A percentile compares a stretch with the other conserved stretches of the same genome.
Evolutionary conservation across 2,888 invertebrate species (phyloP).

Genomic region (Ceratothoa steindachneri): DNA sequence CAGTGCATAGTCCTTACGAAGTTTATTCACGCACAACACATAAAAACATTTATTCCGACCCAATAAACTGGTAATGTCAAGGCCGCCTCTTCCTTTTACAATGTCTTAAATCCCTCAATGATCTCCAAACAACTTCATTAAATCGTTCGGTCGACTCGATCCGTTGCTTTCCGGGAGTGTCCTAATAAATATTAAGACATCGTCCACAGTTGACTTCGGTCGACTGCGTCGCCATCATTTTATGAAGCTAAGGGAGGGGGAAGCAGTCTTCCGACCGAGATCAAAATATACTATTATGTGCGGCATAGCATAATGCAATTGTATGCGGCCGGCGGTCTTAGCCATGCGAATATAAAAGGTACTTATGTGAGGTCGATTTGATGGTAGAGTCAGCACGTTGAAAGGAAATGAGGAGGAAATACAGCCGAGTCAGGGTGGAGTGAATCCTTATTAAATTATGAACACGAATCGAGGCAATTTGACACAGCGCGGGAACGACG

Average conservation of each 20-base stretch:
- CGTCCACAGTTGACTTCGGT: background rate
- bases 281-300: background rate
- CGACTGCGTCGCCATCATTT: background rate
- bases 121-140: background rate
- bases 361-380: conserved; percentile 2
- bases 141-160: background rate
- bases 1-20: no score
- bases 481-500: background rate
- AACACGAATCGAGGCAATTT: background rate
- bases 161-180: background rate
- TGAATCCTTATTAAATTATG: conserved; percentile 7
- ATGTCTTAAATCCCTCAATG: background rate
- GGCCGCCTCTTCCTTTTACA: no score
- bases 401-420: conserved; percentile 10
- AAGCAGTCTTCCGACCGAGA: background rate
- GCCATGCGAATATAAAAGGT: background rate
- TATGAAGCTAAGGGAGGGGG: background rate
- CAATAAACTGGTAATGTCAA: no score
- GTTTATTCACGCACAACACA: no score
- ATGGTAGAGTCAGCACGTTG: background rate
- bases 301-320: background rate
- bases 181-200: conserved; percentile 3
- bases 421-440: conserved; percentile 5
- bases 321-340: background rate
- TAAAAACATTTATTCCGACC: no score